Evolutionary conservation across 2,888 invertebrate genomes (phyloP).

Genomic region (Schizotus pectinicornis): DNA sequence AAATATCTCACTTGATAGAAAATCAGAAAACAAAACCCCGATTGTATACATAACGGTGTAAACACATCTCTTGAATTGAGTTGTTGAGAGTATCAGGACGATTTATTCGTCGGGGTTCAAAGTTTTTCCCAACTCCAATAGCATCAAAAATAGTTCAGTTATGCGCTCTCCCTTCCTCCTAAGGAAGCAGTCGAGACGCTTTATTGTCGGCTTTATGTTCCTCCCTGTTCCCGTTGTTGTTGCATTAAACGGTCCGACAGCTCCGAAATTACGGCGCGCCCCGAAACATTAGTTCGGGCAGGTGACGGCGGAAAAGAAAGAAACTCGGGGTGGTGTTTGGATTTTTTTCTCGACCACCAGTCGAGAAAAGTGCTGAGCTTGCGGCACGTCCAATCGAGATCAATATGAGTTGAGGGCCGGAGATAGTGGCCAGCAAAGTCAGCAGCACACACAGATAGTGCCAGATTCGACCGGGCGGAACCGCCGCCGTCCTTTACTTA

Average conservation of each 20-base stretch:
- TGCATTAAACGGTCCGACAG: background rate
- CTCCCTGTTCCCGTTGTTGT: background rate
- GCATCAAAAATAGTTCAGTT: constrained; percentile 24
- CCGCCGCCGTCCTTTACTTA: constrained; percentile 29
- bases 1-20: constrained; percentile 11
- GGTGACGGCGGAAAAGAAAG: background rate
- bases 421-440: constrained; percentile 35
- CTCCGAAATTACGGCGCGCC: background rate
- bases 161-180: constrained; percentile 3
- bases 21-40: constrained; percentile 31
- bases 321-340: background rate
- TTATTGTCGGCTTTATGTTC: constrained; percentile 3
- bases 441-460: constrained; percentile 25
- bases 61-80: constrained; percentile 31
- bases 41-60: constrained; percentile 29
- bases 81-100: constrained; percentile 27
- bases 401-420: constrained; percentile 33
- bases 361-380: constrained; percentile 30
- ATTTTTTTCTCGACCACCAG: constrained; percentile 2
- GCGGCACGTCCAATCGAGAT: constrained; percentile 32
- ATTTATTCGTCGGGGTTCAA: constrained; percentile 29
- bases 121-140: constrained; percentile 23
- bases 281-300: constrained; percentile 2
- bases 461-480: constrained; percentile 17
- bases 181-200: constrained; percentile 12